Evolutionary conservation across 2,113 vertebrate species (phyloP).

Genomic region (Esox niger): DNA sequence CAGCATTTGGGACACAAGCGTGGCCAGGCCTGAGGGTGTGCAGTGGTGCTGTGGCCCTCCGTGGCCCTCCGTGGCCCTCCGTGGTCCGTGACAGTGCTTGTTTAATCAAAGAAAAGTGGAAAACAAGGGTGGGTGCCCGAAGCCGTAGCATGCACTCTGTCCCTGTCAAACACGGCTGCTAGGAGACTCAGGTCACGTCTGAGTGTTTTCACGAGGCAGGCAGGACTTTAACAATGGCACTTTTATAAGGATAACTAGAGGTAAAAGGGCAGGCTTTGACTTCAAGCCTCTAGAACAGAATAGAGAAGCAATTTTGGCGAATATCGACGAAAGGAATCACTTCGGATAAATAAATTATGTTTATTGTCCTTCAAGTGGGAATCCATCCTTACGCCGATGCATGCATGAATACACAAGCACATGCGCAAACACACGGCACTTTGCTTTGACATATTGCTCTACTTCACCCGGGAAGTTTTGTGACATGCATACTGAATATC

Average conservation of each 20-base stretch:
- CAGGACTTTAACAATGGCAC: neutral
- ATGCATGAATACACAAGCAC: neutral
- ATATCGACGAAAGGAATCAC: neutral
- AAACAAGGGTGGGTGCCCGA: neutral
- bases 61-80: neutral
- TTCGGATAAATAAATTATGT: neutral
- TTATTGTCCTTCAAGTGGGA: neutral
- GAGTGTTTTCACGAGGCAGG: neutral
- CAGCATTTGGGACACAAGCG: neutral
- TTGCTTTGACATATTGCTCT: conserved; percentile 30
- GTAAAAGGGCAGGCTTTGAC: neutral
- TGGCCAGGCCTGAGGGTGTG: neutral
- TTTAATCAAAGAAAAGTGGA: conserved; percentile 6
- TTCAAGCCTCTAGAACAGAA: neutral
- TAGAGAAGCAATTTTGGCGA: neutral
- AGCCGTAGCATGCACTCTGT: neutral
- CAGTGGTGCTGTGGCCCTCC: neutral
- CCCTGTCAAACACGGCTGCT: neutral
- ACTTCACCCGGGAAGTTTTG: conserved; percentile 21
- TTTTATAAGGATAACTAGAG: neutral
- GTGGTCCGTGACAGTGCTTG: neutral
- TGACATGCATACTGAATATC: conserved; percentile 14
- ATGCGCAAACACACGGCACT: conserved; percentile 2
- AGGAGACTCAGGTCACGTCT: neutral
- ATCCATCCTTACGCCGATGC: neutral